phyloP scores from a whole-genome alignment of 2,888 invertebrate species.

The Xanthia togata region DNA sequence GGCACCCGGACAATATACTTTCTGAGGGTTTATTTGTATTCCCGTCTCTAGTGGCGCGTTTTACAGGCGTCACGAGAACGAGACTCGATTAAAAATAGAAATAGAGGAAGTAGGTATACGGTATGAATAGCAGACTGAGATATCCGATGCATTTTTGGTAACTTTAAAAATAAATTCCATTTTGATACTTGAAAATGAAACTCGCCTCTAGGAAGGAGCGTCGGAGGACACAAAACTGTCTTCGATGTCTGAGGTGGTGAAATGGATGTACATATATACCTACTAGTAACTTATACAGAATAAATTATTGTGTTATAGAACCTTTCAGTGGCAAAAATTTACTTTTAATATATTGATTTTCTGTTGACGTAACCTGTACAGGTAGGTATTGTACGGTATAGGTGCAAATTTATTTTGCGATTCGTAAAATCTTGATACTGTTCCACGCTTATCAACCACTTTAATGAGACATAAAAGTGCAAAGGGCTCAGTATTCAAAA shows the following conservation, averaged over 20 bases:
- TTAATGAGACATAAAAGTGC: constrained; percentile 4
- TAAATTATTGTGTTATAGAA: background rate
- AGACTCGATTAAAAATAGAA: constrained; percentile 81
- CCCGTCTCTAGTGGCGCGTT: constrained; percentile 73
- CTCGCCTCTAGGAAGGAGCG: constrained; percentile 5
- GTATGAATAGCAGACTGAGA: constrained; percentile 82
- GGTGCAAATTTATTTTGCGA: background rate
- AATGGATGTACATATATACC: background rate
- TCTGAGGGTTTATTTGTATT: constrained; percentile 76
- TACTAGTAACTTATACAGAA: background rate
- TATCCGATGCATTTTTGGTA: constrained; percentile 75
- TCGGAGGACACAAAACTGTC: background rate
- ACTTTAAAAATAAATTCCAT: constrained; percentile 64
- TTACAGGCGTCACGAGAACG: constrained; percentile 78
- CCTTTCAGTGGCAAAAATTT: background rate
- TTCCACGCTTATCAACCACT: background rate
- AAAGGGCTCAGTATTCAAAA: constrained; percentile 36
- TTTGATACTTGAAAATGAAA: constrained; percentile 57
- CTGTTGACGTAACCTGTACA: background rate
- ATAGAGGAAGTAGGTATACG: constrained; percentile 79
- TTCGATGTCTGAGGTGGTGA: background rate
- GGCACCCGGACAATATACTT: constrained; percentile 64
- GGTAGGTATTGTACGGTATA: background rate
- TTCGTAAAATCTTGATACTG: background rate
- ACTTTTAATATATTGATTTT: background rate